Conservation (phyloP, 2,797 vertebrate genomes). For the Sebastiscus albofasciatus region DNA sequence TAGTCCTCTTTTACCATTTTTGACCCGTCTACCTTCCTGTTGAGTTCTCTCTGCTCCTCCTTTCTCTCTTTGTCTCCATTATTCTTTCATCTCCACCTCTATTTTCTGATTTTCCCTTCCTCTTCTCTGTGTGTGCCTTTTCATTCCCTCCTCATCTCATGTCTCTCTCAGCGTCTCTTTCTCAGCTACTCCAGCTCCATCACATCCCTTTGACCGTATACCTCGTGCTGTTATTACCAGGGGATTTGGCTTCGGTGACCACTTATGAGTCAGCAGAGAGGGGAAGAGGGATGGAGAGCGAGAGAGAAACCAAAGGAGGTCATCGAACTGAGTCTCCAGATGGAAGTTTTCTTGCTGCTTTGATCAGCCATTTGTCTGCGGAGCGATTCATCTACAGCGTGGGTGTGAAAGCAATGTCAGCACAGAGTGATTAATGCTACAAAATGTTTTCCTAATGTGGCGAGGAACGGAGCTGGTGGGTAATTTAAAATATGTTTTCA, state of each 20-base stretch:
- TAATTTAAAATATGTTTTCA: constrained; percentile 42
- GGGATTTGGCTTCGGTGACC: constrained; percentile 23
- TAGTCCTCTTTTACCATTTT: neutral
- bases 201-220: neutral
- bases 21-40: neutral
- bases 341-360: constrained; percentile 30
- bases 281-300: neutral
- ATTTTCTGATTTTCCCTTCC: neutral
- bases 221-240: neutral
- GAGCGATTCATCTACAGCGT: constrained; percentile 43
- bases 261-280: constrained; percentile 48
- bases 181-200: neutral
- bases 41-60: neutral
- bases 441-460: constrained; percentile 43
- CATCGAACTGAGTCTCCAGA: constrained; percentile 26
- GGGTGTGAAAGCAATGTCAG: constrained; percentile 51
- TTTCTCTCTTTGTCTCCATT: neutral
- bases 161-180: neutral
- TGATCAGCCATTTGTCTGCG: constrained; percentile 52
- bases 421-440: constrained; percentile 54
- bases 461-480: constrained; percentile 9
- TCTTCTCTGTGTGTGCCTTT: neutral
- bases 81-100: neutral
- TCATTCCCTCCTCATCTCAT: neutral
- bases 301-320: constrained; percentile 40